Conservation (phyloP, 2,797 vertebrate genomes). For the Crypturellus tataupa region DNA sequence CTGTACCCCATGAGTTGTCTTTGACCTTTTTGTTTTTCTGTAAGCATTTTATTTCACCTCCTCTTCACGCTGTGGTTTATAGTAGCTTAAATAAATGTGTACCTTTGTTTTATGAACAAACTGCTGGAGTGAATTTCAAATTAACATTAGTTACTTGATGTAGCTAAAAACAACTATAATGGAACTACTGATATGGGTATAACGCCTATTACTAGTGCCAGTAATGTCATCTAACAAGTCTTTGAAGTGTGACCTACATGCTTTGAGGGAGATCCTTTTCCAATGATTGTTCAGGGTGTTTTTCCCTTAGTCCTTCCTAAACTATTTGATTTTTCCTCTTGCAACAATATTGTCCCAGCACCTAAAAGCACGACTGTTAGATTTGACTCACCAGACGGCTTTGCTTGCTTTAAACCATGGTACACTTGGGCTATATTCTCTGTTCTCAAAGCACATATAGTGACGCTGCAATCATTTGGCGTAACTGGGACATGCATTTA, state of each 20-base stretch:
- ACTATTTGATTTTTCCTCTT: neutral
- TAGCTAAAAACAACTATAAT: neutral
- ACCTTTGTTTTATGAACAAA: neutral
- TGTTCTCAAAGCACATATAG: neutral
- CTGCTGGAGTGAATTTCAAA: conserved; percentile 2
- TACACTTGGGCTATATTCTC: neutral
- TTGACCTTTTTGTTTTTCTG: neutral
- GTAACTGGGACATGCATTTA: conserved; percentile 17
- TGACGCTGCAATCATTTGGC: neutral
- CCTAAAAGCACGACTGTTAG: neutral
- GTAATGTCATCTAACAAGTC: neutral
- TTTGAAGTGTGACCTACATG: neutral
- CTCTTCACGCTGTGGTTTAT: neutral
- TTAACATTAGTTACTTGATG: neutral
- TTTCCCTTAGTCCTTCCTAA: neutral
- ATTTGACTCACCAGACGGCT: neutral
- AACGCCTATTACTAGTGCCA: neutral
- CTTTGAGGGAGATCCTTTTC: neutral
- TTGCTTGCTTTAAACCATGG: neutral
- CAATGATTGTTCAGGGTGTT: neutral
- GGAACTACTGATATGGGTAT: neutral
- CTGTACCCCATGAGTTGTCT: neutral
- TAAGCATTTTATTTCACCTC: neutral
- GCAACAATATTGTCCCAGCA: neutral
- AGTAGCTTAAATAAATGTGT: neutral